A percentile compares a stretch with the other conserved stretches of the same genome.
phyloP scores from a whole-genome alignment of 2,888 invertebrate genomes.

The Ormyrus labotus region DNA sequence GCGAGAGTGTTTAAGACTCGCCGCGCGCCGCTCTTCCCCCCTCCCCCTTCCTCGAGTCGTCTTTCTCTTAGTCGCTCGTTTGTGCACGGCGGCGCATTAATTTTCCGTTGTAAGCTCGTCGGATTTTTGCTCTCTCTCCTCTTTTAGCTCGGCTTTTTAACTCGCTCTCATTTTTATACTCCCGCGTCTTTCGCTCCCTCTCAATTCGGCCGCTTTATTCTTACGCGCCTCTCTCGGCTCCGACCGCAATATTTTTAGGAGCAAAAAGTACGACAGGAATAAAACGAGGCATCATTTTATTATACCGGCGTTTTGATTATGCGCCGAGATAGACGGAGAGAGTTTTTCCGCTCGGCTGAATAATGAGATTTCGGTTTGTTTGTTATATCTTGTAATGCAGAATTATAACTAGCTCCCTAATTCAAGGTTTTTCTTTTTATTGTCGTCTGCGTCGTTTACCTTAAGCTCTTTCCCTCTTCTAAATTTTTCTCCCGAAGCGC shows the following conservation, averaged over 20 bases:
- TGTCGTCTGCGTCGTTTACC: too few species aligned
- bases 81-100: conserved; percentile 43
- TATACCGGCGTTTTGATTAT: conserved; percentile 38
- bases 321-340: neutral
- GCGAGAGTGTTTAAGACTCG: conserved; percentile 44
- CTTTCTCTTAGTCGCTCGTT: conserved; percentile 11
- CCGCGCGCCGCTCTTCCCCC: neutral
- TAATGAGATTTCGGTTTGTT: conserved; percentile 31
- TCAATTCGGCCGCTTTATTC: conserved; percentile 34
- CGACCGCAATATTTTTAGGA: conserved; percentile 47
- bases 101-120: conserved; percentile 46
- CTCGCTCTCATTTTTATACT: conserved; percentile 28
- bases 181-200: neutral
- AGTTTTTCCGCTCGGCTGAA: conserved; percentile 17
- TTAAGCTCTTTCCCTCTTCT: too few species aligned
- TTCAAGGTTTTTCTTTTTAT: too few species aligned
- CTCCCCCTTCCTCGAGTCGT: neutral
- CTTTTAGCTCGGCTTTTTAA: conserved; percentile 50
- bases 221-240: neutral
- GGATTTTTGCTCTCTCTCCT: conserved; percentile 44
- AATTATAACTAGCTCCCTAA: too few species aligned
- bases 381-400: conserved; percentile 13
- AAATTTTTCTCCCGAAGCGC: too few species aligned
- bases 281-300: conserved; percentile 45
- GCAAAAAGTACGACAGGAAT: conserved; percentile 38